A percentile compares a stretch with the other conserved stretches of the same genome.
phyloP scores from a whole-genome alignment of 2,113 vertebrate species.

The Ahaetulla prasina region DNA sequence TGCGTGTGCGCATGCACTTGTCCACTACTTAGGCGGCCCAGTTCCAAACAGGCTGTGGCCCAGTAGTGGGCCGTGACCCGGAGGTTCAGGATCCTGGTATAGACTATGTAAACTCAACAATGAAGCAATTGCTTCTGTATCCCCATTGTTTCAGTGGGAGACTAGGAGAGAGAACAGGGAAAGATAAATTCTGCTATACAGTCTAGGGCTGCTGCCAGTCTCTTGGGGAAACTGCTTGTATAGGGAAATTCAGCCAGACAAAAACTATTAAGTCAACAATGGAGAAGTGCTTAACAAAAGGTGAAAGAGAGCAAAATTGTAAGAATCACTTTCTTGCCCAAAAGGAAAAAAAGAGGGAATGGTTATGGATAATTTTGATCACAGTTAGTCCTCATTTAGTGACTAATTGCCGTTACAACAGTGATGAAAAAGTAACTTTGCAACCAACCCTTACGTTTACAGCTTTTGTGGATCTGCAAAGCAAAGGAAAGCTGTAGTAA shows the following conservation, averaged over 20 bases:
- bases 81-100: not conserved
- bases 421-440: not conserved
- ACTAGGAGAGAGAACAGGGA: not conserved
- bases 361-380: not conserved
- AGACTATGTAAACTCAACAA: not conserved
- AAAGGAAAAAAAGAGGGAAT: not conserved
- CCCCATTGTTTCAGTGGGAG: not conserved
- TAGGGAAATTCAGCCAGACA: not conserved
- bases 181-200: not conserved
- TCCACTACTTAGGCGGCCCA: not conserved
- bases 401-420: not conserved
- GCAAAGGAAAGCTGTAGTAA: not conserved
- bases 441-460: not conserved
- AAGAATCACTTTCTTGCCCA: not conserved
- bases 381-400: not conserved
- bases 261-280: not conserved
- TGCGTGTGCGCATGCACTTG: accelerated
- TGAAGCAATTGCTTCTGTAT: not conserved
- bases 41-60: too few relatives aligned
- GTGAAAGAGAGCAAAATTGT: not conserved
- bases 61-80: too few relatives aligned
- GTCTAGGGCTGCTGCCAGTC: not conserved
- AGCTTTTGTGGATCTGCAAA: not conserved
- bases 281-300: not conserved
- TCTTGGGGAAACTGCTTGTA: not conserved